Evolutionary conservation across 2,888 invertebrate genomes (phyloP), one percentile per base, ranked within the genome.

Genomic region (Xanthostigma xanthostigma): DNA sequence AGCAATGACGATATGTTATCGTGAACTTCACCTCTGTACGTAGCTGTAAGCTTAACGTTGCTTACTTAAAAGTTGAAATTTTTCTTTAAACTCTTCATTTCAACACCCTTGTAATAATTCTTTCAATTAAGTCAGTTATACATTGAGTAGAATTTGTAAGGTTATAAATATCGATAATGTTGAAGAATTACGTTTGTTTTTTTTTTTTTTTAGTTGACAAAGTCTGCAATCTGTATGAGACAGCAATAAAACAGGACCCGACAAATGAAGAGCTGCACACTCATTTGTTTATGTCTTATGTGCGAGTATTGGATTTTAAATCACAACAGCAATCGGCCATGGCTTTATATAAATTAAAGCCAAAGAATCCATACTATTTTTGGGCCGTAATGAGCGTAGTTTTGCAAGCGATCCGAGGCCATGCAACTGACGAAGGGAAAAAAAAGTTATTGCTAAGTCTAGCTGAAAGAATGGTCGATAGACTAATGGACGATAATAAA

Each of bases 361-460:
- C 90, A 3, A 95, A 95, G 65, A 92, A 91, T 65, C 94, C 94
- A 0, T 97, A 97, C 64, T 95, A 94, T 64, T 95, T 93, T 65
- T 98, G 97, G 98, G 89, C 91, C 14, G 86, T 97, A 9, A 95
- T 96, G 89, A 95, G 95, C 64, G 81, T 93, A 56, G 84, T 96
- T 17, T 78, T 96, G 72, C 96, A 96, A 78, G 91, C 89, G 58
- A 67, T 69, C 9, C 64, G 70, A 12, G 72, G 72, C 2, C 68
- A 64, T 2, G 61, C 64, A 10, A 69, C 69, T 8, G 75, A 78
- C 56, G 64, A 66, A 8, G 70, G 73, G 2, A 81, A 81, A 61
- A 70, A 68, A 53, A 78, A 76, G 53, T 77, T 96, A 54, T 79
- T 87, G 33, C 73, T 95, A 35, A 81, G 87, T 2, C 71, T 97